These are phyloP conservation scores for Mesocentrotus franciscanus DNA, from an alignment of 53 echinoderm and acorn worm species.

Conservation along the genomic window DNA sequence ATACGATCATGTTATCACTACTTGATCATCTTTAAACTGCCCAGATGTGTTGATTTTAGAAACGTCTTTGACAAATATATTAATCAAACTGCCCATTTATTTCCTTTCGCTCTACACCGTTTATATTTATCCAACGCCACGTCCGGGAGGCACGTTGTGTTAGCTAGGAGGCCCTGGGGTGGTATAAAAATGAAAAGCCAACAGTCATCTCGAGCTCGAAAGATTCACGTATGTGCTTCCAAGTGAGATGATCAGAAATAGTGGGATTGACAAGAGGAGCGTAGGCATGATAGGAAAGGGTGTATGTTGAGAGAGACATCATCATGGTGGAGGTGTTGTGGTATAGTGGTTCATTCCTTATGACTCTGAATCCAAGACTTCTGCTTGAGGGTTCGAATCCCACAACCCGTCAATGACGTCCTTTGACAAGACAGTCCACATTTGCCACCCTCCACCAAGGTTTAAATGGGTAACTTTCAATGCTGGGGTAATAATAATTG, in stretches of 20 bases:
- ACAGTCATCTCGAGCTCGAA: neutral
- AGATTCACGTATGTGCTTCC: neutral
- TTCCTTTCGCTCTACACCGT: neutral
- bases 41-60: neutral
- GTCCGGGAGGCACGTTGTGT: neutral
- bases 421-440: too few relatives aligned
- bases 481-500: too few relatives aligned
- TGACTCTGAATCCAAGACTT: too few relatives aligned
- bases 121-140: neutral
- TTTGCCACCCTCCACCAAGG: too few relatives aligned
- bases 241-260: neutral
- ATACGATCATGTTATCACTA: neutral
- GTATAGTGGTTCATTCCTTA: too few relatives aligned
- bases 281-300: neutral
- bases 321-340: too few relatives aligned
- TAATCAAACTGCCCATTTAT: conserved; percentile 13
- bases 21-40: neutral
- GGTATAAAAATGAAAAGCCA: neutral
- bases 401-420: too few relatives aligned
- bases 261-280: neutral
- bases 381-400: too few relatives aligned
- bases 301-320: neutral
- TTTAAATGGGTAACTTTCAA: too few relatives aligned
- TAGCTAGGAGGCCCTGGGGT: neutral
- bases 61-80: conserved; percentile 6